Evolutionary conservation across 2,888 invertebrate genomes (phyloP), one percentile per base, ranked within the genome.

Genomic region (Himalopsyche japonica): DNA sequence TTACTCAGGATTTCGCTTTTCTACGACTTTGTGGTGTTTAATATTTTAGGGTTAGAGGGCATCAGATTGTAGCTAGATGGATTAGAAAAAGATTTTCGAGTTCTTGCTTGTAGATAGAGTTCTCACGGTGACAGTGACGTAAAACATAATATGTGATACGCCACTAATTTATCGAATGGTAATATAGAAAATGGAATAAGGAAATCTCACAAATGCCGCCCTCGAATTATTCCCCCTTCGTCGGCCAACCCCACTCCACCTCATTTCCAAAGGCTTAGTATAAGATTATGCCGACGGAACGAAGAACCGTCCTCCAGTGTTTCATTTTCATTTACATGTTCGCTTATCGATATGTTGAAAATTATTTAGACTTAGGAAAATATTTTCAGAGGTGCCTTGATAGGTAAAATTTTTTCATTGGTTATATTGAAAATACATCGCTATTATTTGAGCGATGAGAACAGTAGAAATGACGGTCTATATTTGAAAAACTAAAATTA

Each of bases 181-280:
- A 47, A 81, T 81, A 80, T 80, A 70, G 70, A 84, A 70, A 24
- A 81, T 49, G 77, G 84, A 57, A 84, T 76, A 84, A 81, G 81
- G 84, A 84, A 84, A 84, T 84, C 84, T 84, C 32, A 84, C 84
- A 84, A 84, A 48, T 84, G 84, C 84, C 76, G n/a, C 37, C 32
- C 34, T 70, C 80, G 18, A 32, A 57, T 32, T 32, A 34, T 78
- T 64, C 64, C 78, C 32, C 49, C 82, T 78, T 24, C 82, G 15
- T 27, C n/a, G 34, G 70, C 37, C 77, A 27, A 8, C 83, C 32
- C 43, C 83, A 20, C 32, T 7, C 78, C 82, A 27, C 27, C 79
- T 80, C 47, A 70, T 15, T 18, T 49, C 82, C 79, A 48, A 18
- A 70, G 76, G 76, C 70, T 64, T 24, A 37, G 76, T 84, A 84